Evolutionary conservation across 2,113 vertebrate species (phyloP).

Genomic region (Vanacampus margaritifer): DNA sequence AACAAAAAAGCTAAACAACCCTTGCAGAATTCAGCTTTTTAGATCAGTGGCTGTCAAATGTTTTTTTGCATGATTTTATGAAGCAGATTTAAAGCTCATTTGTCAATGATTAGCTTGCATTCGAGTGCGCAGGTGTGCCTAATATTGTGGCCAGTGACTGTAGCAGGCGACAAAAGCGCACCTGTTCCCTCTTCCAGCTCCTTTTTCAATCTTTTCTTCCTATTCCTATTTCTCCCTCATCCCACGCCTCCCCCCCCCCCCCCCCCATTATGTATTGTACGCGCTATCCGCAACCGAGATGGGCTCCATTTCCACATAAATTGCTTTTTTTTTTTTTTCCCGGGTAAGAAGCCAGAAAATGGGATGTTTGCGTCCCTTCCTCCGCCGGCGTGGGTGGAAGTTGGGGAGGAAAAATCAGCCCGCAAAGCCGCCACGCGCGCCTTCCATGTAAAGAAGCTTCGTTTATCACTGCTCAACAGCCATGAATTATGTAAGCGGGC

Average conservation of each 20-base stretch:
- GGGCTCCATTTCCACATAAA: conserved; percentile 5
- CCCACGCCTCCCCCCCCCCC: background rate
- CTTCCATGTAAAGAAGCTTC: background rate
- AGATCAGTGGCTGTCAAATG: too few species aligned
- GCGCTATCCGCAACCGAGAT: background rate
- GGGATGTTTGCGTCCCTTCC: background rate
- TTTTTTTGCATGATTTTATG: too few species aligned
- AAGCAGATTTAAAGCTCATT: too few species aligned
- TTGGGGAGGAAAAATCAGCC: background rate
- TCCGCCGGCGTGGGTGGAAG: background rate
- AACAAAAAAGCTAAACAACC: too few species aligned
- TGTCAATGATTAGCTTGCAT: too few species aligned
- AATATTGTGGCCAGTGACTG: too few species aligned
- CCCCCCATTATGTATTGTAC: background rate
- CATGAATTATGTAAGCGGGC: background rate
- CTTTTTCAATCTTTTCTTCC: background rate
- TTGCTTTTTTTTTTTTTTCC: background rate
- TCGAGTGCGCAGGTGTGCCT: too few species aligned
- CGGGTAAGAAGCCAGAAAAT: background rate
- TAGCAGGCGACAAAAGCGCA: background rate
- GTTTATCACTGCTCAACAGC: conserved; percentile 1
- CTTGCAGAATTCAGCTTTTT: too few species aligned
- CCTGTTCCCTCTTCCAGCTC: background rate
- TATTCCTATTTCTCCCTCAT: conserved; percentile 4
- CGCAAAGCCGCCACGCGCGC: background rate